Evolutionary conservation across 2,113 vertebrate genomes (phyloP).

Genomic region (Trichechus manatus): DNA sequence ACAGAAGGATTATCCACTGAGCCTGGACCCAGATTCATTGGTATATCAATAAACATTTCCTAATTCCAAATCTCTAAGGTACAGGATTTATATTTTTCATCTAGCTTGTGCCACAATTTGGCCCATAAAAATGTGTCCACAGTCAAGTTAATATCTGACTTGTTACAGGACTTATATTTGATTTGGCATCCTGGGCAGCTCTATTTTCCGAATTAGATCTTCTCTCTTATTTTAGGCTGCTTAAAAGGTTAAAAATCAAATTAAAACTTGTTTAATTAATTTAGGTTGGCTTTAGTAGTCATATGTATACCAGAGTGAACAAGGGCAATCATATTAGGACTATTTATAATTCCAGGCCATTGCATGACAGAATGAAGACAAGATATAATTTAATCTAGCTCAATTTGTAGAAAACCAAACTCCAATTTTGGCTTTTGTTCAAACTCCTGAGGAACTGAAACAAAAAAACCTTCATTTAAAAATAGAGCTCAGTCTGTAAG

Average conservation of each 20-base stretch:
- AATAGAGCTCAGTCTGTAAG: constrained; percentile 33
- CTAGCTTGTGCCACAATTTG: background rate
- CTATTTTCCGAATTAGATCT: constrained; percentile 79
- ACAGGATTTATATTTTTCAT: constrained; percentile 15
- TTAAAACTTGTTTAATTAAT: constrained; percentile 82
- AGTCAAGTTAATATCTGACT: constrained; percentile 66
- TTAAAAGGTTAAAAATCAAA: constrained; percentile 84
- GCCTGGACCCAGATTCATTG: background rate
- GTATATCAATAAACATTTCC: constrained; percentile 23
- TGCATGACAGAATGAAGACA: constrained; percentile 75
- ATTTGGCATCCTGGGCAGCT: constrained; percentile 45
- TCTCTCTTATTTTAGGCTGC: constrained; percentile 76
- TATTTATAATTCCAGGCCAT: constrained; percentile 81
- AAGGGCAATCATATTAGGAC: constrained; percentile 72
- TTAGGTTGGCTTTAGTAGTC: constrained; percentile 79
- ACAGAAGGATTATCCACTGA: background rate
- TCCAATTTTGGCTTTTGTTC: constrained; percentile 57
- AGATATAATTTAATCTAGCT: constrained; percentile 77
- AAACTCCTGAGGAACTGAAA: constrained; percentile 47
- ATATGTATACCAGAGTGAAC: constrained; percentile 70
- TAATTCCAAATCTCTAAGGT: background rate
- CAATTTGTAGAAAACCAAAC: constrained; percentile 73
- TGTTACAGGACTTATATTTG: constrained; percentile 54
- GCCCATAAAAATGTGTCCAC: constrained; percentile 57
- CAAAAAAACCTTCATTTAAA: constrained; percentile 62